Conservation (phyloP, 2,888 invertebrate species). For the Desoria tigrina region DNA sequence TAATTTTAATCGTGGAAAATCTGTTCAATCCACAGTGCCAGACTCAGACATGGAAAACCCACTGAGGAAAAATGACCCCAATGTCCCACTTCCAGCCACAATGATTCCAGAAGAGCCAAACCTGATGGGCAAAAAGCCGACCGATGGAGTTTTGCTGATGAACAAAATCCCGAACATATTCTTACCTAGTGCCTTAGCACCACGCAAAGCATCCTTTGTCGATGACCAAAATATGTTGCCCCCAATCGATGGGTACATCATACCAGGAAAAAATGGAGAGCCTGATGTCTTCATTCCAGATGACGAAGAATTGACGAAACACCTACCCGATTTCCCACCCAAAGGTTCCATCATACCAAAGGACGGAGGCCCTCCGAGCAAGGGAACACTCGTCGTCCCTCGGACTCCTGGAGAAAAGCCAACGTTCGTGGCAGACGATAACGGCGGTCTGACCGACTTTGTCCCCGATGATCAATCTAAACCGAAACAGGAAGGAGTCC, state of each 20-base stretch:
- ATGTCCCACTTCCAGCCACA: neutral
- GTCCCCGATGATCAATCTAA: too few species aligned
- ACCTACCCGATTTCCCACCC: too few species aligned
- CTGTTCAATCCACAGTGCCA: too few species aligned
- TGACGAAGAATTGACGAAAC: neutral
- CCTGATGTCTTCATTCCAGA: slow-evolving; percentile 1
- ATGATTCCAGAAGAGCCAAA: neutral
- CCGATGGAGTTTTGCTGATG: neutral
- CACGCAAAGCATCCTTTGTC: neutral
- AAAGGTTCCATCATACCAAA: too few species aligned
- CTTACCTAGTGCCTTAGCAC: neutral
- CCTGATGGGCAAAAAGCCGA: too few species aligned
- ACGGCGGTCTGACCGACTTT: too few species aligned
- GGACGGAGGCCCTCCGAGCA: too few species aligned
- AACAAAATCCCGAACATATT: slow-evolving; percentile 3
- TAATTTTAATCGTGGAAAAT: too few species aligned
- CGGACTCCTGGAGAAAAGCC: too few species aligned
- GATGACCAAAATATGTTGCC: neutral
- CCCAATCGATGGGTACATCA: slow-evolving; percentile 1
- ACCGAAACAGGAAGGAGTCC: too few species aligned
- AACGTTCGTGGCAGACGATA: too few species aligned
- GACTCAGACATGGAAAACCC: slow-evolving; percentile 10
- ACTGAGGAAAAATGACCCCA: neutral
- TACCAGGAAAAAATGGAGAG: neutral
- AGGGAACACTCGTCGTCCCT: too few species aligned